A percentile compares a stretch with the other conserved stretches of the same genome.
Evolutionary conservation across 2,888 invertebrate species (phyloP).

Genomic region (Catocala fraxini): DNA sequence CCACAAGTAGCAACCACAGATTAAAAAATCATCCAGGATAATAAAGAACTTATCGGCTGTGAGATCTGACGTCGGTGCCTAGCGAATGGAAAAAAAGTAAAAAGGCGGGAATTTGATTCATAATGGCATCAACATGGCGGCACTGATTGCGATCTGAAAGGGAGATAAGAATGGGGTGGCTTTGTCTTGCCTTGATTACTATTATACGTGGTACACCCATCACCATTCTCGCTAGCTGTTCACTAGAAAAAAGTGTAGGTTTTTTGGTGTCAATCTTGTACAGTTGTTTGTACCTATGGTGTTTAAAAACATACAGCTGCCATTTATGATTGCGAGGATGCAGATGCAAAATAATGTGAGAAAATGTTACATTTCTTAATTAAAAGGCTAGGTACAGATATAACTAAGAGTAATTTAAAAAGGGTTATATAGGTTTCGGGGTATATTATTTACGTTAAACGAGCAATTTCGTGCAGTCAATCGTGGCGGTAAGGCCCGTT

Average conservation of each 20-base stretch:
- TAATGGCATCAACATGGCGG: constrained; percentile 84
- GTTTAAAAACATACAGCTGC: constrained; percentile 11
- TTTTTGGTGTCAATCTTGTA: not conserved
- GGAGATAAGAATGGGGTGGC: constrained; percentile 80
- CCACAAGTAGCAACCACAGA: constrained; percentile 71
- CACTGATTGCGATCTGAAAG: constrained; percentile 83
- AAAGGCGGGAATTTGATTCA: constrained; percentile 85
- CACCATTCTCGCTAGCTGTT: constrained; percentile 7
- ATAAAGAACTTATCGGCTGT: constrained; percentile 84
- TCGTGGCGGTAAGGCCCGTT: too few relatives aligned
- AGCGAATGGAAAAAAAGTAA: constrained; percentile 71
- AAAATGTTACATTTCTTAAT: too few relatives aligned
- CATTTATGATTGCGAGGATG: constrained; percentile 10
- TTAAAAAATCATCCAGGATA: constrained; percentile 86
- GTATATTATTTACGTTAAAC: too few relatives aligned
- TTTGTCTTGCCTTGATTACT: constrained; percentile 79
- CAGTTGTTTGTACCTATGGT: not conserved
- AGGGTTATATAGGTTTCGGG: too few relatives aligned
- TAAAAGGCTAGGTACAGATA: too few relatives aligned
- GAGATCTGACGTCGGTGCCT: constrained; percentile 83
- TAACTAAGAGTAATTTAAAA: too few relatives aligned
- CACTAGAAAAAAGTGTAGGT: constrained; percentile 13
- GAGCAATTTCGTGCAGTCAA: too few relatives aligned
- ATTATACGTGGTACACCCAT: constrained; percentile 44
- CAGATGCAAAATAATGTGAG: not conserved